These are phyloP conservation scores for Petromus typicus DNA, from an alignment of 2,113 vertebrate species.

Conservation along the genomic window DNA sequence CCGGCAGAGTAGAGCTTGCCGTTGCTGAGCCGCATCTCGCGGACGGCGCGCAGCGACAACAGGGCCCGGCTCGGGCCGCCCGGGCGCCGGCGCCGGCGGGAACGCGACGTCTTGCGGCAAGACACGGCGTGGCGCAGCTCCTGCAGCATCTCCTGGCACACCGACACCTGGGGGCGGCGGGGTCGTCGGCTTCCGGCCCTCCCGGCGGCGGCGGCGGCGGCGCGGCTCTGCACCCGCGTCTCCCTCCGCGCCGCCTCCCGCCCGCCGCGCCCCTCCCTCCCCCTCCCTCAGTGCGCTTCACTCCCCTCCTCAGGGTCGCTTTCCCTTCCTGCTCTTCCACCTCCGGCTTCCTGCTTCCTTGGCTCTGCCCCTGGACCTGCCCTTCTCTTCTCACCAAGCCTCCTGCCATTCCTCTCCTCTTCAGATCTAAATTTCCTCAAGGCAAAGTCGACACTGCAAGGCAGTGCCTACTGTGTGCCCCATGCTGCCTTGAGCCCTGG, in stretches of 20 bases:
- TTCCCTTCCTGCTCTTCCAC: not conserved
- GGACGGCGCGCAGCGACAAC: conserved; percentile 89
- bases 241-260: too few relatives aligned
- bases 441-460: not conserved
- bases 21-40: conserved; percentile 94
- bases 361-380: not conserved
- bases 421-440: not conserved
- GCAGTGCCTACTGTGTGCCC: not conserved
- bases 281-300: not conserved
- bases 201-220: conserved; percentile 50
- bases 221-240: not conserved
- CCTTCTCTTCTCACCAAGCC: not conserved
- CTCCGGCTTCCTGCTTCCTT: rapidly evolving
- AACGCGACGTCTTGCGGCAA: conserved; percentile 93
- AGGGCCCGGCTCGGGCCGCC: conserved; percentile 81
- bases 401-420: not conserved
- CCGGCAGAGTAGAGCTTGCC: conserved; percentile 92
- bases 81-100: conserved; percentile 89
- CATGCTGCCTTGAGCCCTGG: not conserved
- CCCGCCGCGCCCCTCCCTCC: rapidly evolving
- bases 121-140: conserved; percentile 93
- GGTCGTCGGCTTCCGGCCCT: conserved; percentile 30
- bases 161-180: conserved; percentile 88
- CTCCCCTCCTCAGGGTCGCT: not conserved
- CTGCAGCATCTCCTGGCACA: conserved; percentile 95